Base-by-base conservation (phyloP, 35 echinoderm and acorn worm species). In the Ptychodera flava region DNA sequence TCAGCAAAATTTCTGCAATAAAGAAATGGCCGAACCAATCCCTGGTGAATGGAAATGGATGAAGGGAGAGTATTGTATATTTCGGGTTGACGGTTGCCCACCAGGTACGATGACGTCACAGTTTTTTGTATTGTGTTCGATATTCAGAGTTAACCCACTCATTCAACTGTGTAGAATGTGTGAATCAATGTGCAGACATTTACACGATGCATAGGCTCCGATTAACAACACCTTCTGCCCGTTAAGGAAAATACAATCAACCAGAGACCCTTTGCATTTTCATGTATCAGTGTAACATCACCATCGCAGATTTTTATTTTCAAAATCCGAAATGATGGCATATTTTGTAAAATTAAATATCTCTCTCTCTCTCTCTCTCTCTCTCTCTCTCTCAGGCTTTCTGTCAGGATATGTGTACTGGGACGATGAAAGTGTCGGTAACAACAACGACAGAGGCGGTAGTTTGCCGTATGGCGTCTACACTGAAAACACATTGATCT, bases 1-100 rank as follows among this genome's bases (percentile, higher is more conserved):
- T 27, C 89, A 94, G 31, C 89, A 91, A 82, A 94, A 94, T 85
- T 94, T 94, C 85, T 94, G 92, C 53, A 87, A 36, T 28, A 94
- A 94, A 85, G 86, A 75, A 27, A 81, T 80, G 14, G 75, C 16
- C 1, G 32, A 86, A 12, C 85, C 86, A 36, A 81, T 79, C 36
- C 85, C 85, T 31, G 45, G 85, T 37, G 38, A 87, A 36, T 89
- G 75, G 83, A 31, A 33, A 30, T 94, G 85, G 79, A 80, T 77
- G 15, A 33, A 45, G 31, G 92, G 92, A 16, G 88, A 94, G 32
- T 94, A 94, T 52, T 94, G 92, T 78, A 84, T 94, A 14, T 88
- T 91, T 78, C 88, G 90, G 82, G 15, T 35, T 27, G 82, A 36
- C 1, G 16, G 28, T 82, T 94, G 92, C 36, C 92, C 92, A 28